Conservation (phyloP, 2,797 vertebrate species). For the Parauchenoglanis ngamensis region DNA sequence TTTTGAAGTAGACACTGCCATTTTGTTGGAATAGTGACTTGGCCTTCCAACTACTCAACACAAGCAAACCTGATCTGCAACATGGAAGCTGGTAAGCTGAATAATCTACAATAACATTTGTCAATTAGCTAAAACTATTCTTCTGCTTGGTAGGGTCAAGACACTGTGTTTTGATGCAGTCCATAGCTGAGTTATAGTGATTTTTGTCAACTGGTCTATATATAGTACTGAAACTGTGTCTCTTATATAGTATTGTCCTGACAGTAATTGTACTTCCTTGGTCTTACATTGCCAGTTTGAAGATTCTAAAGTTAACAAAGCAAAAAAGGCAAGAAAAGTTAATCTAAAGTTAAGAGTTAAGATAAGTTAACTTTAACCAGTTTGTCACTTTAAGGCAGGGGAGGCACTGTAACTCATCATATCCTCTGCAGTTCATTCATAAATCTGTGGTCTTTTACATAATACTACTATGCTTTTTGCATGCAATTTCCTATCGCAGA, state of each 20-base stretch:
- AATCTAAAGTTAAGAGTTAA: no score
- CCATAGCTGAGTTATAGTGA: neutral
- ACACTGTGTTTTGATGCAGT: neutral
- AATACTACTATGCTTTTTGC: slow-evolving; percentile 66
- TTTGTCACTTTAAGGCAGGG: neutral
- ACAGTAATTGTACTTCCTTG: neutral
- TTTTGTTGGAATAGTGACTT: slow-evolving; percentile 60
- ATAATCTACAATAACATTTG: neutral
- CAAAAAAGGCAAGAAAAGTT: neutral
- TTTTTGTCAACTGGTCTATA: neutral
- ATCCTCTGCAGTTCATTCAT: slow-evolving; percentile 60
- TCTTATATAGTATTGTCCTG: neutral
- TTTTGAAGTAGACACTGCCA: slow-evolving; percentile 53
- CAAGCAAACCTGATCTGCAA: slow-evolving; percentile 52
- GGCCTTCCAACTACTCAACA: slow-evolving; percentile 30
- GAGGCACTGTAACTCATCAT: neutral
- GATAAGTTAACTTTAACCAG: neutral
- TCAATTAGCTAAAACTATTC: neutral
- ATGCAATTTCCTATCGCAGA: slow-evolving; percentile 70
- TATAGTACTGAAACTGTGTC: neutral
- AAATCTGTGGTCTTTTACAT: slow-evolving; percentile 69
- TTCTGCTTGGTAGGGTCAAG: neutral
- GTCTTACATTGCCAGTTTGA: neutral
- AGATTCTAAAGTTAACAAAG: neutral
- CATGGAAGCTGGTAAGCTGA: slow-evolving; percentile 79